Evolutionary conservation across 92 coral and sea anemone species (phyloP).

Genomic region (Parazoanthus darwini): DNA sequence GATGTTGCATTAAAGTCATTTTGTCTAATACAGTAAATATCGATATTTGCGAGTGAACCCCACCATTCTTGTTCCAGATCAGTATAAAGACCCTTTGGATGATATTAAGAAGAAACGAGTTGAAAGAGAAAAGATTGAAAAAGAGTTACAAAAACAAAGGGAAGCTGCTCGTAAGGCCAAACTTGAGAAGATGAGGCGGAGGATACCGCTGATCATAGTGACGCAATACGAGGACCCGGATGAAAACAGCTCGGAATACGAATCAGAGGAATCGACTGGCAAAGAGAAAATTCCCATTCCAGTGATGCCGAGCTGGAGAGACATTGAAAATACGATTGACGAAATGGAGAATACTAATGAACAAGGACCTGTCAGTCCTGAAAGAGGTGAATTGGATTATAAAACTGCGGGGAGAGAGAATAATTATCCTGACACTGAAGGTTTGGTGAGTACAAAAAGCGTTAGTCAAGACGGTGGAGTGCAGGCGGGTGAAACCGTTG

Average conservation of each 20-base stretch:
- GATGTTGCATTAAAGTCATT: not conserved
- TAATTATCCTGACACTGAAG: not conserved
- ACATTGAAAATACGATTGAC: constrained; percentile 24
- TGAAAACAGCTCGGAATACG: constrained; percentile 6
- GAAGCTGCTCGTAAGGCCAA: constrained; percentile 59
- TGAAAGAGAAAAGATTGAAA: constrained; percentile 64
- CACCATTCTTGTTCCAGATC: constrained; percentile 46
- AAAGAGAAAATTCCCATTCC: constrained; percentile 39
- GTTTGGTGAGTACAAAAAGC: not conserved
- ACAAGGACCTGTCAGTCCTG: not conserved
- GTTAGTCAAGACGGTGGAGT: not conserved
- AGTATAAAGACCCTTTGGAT: constrained; percentile 67
- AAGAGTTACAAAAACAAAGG: constrained; percentile 38
- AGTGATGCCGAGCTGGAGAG: constrained; percentile 37
- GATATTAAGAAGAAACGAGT: constrained; percentile 65
- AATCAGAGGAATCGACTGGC: constrained; percentile 27
- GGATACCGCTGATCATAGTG: constrained; percentile 68
- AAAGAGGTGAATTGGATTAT: not conserved
- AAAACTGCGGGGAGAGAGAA: not conserved
- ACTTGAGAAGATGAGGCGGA: constrained; percentile 56
- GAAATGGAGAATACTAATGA: not conserved
- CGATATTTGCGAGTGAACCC: not conserved
- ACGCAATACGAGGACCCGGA: constrained; percentile 61
- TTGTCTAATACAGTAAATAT: not conserved
- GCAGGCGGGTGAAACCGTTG: not conserved